Base-by-base conservation (phyloP, 2,797 vertebrate species). In the Chaetophractus vellerosus region DNA sequence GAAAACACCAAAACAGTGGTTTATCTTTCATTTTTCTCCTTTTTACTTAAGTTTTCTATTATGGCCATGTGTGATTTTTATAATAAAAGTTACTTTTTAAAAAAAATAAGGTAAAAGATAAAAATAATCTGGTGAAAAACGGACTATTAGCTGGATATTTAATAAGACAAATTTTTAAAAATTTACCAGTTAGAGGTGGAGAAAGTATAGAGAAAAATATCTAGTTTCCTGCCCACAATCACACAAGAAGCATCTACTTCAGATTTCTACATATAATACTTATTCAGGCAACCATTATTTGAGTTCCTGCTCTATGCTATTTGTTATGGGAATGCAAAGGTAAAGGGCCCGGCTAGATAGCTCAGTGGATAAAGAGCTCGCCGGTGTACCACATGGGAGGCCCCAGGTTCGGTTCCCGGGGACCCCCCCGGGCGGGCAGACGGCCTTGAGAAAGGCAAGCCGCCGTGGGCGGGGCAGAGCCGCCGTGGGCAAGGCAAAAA, bases 1-100 rank as follows among this genome's bases (percentile, higher is more conserved):
- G 71, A 93, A 95, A 92, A 72, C 33, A 91, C 75, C 21, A 50
- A 79, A 90, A 64, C 92, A 81, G 76, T 91, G 38, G 26, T 57
- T 81, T 92, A 19, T 45, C 38, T 71, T 57, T 72, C 14, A 24
- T 88, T 91, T 78, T 72, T 36, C 26, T 85, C 24, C 36, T 33
- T 95, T 45, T 88, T 87, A 24, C 61, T 63, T 90, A 93, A 81
- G 68, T 81, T 94, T 84, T 92, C 80, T 84, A 14, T 90, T 81
- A 48, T 92, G 38, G 38, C 45, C 55, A 72, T 89, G 48, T 15
- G 36, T 84, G 87, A 50, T 61, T 88, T 93, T 94, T 80, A 69
- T 92, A 68, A 33, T 89, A 88, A 88, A 94, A 88, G n/a, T 91
- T 91, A 81, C 91, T 61, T 71, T 93, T 90, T 45, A 76, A 69